These are phyloP conservation scores for Eumeta japonica DNA, from an alignment of 1,140 invertebrate species.

Conservation along the genomic window DNA sequence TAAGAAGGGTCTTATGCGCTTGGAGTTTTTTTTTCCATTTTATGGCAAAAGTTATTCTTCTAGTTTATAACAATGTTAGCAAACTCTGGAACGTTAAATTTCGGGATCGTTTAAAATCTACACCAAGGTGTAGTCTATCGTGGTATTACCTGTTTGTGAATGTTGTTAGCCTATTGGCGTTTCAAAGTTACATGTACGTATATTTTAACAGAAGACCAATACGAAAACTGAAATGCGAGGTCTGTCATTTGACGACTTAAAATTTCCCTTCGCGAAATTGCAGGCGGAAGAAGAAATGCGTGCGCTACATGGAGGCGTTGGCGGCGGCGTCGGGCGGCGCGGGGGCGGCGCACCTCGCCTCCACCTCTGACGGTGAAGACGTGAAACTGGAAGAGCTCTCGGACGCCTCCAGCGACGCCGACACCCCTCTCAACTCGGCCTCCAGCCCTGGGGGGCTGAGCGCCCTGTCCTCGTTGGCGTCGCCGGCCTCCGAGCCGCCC, in stretches of 20 bases:
- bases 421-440: constrained; percentile 64
- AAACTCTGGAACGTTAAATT: too few relatives aligned
- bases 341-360: constrained; percentile 59
- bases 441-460: constrained; percentile 78
- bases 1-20: too few relatives aligned
- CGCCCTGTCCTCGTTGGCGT: constrained; percentile 75
- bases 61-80: too few relatives aligned
- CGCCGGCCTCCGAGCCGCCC: constrained; percentile 68
- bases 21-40: too few relatives aligned
- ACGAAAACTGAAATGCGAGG: too few relatives aligned
- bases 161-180: neutral
- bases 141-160: neutral
- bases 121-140: too few relatives aligned
- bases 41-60: too few relatives aligned
- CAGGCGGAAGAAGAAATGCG: constrained; percentile 98
- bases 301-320: constrained; percentile 84
- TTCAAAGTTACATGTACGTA: too few relatives aligned
- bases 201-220: too few relatives aligned
- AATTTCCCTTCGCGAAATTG: constrained; percentile 29
- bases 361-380: constrained; percentile 68
- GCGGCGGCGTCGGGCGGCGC: constrained; percentile 67
- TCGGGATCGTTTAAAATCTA: too few relatives aligned
- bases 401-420: constrained; percentile 71
- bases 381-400: constrained; percentile 71
- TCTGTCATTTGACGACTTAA: too few relatives aligned